Evolutionary conservation across 2,888 invertebrate species (phyloP), one percentile per base, ranked within the genome.

Genomic region (Rhopalosiphum nymphaeae): DNA sequence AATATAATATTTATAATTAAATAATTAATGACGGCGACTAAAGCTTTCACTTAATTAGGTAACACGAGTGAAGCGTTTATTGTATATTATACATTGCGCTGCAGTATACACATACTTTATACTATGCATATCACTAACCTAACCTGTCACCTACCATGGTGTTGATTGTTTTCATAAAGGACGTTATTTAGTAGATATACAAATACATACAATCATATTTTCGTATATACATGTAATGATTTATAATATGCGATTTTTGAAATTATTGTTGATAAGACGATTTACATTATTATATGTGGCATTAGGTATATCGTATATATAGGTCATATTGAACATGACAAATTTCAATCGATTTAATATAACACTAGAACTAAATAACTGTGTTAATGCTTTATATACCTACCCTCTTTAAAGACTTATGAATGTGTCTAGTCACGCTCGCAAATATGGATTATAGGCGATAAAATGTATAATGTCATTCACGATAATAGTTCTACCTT

Each of bases 31-130:
- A 49, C 36, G n/a, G 21, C 90, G 25, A 7, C 78, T 11, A 29
- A 3, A 56, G 84, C 91, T 91, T 91, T 91, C 91, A 91, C 91
- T 91, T 91, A 90, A 90, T 90, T 90, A 90, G 90, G 67, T 90
- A 90, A 90, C 90, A 36, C 46, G 67, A 67, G 67, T 7, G 46
- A 44, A 42, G 44, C 25, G 89, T 56, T 42, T 57, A 88, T 56
- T 88, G 25, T 36, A 26, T 29, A 49, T 61, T 26, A 42, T 44
- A 13, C 44, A 44, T 44, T 44, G 44, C 85, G 29, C 5, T 44
- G 13, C 44, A 26, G 44, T 42, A 26, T 85, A 44, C 44, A 21
- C 78, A 16, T 21, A 78, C n/a, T 7, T 3, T 44, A 85, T 44
- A 85, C 29, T 85, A 13, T 44, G 3, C 29, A 29, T 85, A 29